Base-by-base conservation (phyloP, 2,113 vertebrate species). In the Grammomys dolichurus region DNA sequence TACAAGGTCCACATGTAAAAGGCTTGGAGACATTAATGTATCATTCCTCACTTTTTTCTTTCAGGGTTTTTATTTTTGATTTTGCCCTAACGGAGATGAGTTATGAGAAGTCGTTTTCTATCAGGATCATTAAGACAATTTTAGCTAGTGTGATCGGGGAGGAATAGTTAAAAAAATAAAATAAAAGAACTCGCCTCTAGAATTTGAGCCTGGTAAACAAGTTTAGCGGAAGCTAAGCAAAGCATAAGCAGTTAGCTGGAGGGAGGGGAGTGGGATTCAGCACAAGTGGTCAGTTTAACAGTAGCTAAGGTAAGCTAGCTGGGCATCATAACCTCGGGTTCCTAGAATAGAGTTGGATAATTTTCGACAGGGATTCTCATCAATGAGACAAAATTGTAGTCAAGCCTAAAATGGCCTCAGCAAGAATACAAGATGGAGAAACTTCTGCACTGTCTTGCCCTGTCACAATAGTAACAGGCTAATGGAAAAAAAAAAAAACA, bases 1-100 rank as follows among this genome's bases (percentile, higher is more conserved):
- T n/a, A 0, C 17, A 7, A 1, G 43, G n/a, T n/a, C 43, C 6
- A 7, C 3, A 12, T 36, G 6, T 1, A 84, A 20, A 92, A 13
- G 43, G 13, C 7, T 58, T 78, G 72, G 19, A 33, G 1, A n/a
- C 70, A 6, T 82, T 58, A 9, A 33, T 60, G 11, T 48, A 6
- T 51, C 11, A 14, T 60, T 36, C 22, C 14, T 65, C 11, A 31
- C 3, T 63, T 58, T 24, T 20, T 20, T 28, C 9, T 4, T 63
- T 19, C 17, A 22, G 3, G n/a, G 36, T 72, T 73, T 73, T 73
- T 73, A 4, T 33, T 54, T 36, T 54, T 36, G 19, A 73, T 77
- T 89, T 63, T 91, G 33, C 28, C 12, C 33, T 67, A 11, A 24
- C 85, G 31, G 36, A 33, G 78, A 60, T 51, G 54, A 67, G 46